These are phyloP conservation scores for Epiblema foenella DNA, from an alignment of 2,888 invertebrate species.

Conservation along the genomic window DNA sequence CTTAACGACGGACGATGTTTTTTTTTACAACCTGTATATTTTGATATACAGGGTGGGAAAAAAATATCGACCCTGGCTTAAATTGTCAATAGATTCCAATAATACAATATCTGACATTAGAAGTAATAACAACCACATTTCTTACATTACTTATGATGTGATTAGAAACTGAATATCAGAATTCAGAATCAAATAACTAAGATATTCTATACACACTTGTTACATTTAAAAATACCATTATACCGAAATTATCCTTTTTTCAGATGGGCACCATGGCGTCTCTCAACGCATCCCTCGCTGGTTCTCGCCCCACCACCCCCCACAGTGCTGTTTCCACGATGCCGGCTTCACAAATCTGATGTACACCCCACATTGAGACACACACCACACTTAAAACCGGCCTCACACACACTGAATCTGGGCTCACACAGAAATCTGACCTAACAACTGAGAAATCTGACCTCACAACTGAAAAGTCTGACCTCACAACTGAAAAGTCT, in stretches of 20 bases:
- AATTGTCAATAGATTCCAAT: no score
- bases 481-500: background rate
- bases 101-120: no score
- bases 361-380: constrained; percentile 48
- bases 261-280: constrained; percentile 97
- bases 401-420: background rate
- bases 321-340: constrained; percentile 96
- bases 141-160: no score
- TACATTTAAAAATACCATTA: background rate
- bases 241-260: constrained; percentile 47
- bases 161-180: no score
- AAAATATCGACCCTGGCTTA: no score
- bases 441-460: background rate
- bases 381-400: background rate
- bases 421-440: constrained; percentile 8
- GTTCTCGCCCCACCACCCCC: constrained; percentile 95
- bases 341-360: constrained; percentile 88
- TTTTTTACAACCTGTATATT: no score
- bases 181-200: no score
- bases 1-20: no score
- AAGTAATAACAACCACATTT: no score
- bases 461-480: no score
- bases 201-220: no score
- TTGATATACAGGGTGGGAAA: no score
- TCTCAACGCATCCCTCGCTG: constrained; percentile 93